Base-by-base conservation (phyloP, 2,888 invertebrate genomes). In the Meghimatium bilineatum region DNA sequence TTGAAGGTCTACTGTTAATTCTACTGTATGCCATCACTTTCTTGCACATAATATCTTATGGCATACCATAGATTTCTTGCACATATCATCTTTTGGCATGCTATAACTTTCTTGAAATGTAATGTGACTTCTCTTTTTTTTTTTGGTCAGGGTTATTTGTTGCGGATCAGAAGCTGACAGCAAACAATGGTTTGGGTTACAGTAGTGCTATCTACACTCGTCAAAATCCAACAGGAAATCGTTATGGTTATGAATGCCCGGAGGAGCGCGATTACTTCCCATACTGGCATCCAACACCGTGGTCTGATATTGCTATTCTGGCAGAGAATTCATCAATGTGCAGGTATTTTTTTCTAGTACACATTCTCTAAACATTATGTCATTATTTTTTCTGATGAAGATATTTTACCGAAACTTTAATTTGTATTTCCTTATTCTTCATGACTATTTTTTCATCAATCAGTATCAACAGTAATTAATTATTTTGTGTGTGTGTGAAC, bases 211-310 rank as follows among this genome's bases (percentile, higher is more conserved):
- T 90, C 60, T 90, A 91, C 86, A 93, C 93, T 1, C 88, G 93
- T 75, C 93, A 94, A 87, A 93, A 93, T 83, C 91, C 91, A 0
- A 92, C 92, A 82, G 93, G 93, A 26, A 91, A 90, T 82, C 89
- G 91, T 29, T 88, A 89, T 87, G 93, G 93, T 12, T 94, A 93
- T 85, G 93, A 94, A 86, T 94, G 93, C 84, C 92, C 93, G 12
- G 93, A 93, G 83, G 93, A 94, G 85, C 87, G 93, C 74, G 93
- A 94, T 88, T 92, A 94, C 87, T 93, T 90, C 87, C 93, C 93
- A 0, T 94, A 94, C 88, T 93, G 93, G 93, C 93, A 93, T 79
- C 93, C 93, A 0, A 91, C 91, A 26, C 92, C 92, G 17, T 93
- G 93, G 93, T 91, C 89, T 85, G 93, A 94, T 87, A 92, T 93